Percentiles rank a stretch among this genome's conserved stretches.
Conservation (phyloP, 2,888 invertebrate genomes). For the Meliscaeva auricollis region DNA sequence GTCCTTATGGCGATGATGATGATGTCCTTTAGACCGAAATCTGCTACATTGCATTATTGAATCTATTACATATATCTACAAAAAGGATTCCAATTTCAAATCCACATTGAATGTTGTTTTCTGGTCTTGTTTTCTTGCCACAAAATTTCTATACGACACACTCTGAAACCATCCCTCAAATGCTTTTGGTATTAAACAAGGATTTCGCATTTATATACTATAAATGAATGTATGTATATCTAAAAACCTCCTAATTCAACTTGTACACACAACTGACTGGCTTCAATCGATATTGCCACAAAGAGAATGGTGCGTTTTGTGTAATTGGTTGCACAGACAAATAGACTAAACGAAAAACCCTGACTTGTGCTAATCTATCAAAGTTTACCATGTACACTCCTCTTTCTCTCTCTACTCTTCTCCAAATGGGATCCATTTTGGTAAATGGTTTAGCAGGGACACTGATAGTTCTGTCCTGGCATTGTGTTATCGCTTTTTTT, state of each 20-base stretch:
- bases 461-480: background rate
- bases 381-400: conserved; percentile 31
- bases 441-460: background rate
- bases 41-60: conserved; percentile 59
- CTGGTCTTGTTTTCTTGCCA: conserved; percentile 58
- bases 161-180: background rate
- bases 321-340: conserved; percentile 34
- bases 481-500: no score
- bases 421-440: background rate
- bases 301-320: conserved; percentile 35
- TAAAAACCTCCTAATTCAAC: background rate
- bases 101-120: conserved; percentile 59
- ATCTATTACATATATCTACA: conserved; percentile 68
- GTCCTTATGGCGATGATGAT: no score
- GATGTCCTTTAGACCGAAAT: background rate
- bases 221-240: background rate
- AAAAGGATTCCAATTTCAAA: conserved; percentile 62
- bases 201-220: conserved; percentile 23
- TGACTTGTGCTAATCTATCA: conserved; percentile 41
- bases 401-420: background rate
- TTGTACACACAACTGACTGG: background rate
- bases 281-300: conserved; percentile 2
- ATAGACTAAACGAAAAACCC: conserved; percentile 24
- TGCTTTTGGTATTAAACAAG: background rate
- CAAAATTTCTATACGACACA: conserved; percentile 42